These are phyloP conservation scores for Therioaphis trifolii DNA, from an alignment of 2,888 invertebrate species.

Conservation along the genomic window DNA sequence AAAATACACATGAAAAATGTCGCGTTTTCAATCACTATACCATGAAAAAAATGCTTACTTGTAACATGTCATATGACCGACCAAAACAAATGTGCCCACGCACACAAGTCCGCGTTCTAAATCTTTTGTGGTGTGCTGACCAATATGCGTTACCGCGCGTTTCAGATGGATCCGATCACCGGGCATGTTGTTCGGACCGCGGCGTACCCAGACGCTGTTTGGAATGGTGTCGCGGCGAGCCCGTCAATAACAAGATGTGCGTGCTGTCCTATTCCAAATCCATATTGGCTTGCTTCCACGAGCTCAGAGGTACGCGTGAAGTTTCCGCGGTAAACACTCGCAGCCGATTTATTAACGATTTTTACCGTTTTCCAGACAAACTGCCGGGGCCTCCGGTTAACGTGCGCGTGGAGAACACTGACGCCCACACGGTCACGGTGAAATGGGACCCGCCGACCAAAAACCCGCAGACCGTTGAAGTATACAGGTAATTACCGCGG, in stretches of 20 bases:
- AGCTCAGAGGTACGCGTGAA: constrained; percentile 73
- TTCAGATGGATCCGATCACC: constrained; percentile 78
- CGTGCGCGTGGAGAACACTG: constrained; percentile 73
- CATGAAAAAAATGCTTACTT: too few relatives aligned
- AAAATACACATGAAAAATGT: too few relatives aligned
- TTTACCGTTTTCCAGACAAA: constrained; percentile 69
- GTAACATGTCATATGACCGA: too few relatives aligned
- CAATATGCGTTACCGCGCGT: too few relatives aligned
- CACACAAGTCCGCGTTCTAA: too few relatives aligned
- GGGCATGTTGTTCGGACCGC: constrained; percentile 83
- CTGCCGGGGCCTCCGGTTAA: constrained; percentile 85
- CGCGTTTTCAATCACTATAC: too few relatives aligned
- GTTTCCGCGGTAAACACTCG: not conserved
- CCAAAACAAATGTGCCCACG: too few relatives aligned
- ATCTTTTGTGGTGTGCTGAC: too few relatives aligned
- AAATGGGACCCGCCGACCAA: constrained; percentile 85
- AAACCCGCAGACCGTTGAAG: constrained; percentile 84
- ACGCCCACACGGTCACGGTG: constrained; percentile 74
- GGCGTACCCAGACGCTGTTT: constrained; percentile 84
- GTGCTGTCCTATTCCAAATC: constrained; percentile 79
- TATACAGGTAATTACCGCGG: constrained; percentile 74
- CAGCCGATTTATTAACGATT: too few relatives aligned
- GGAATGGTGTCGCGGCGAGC: constrained; percentile 86
- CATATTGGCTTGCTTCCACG: constrained; percentile 85
- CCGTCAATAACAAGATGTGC: constrained; percentile 77